These are phyloP conservation scores for Ctenosaura bakeri DNA, from an alignment of 2,797 vertebrate species.

Conservation along the genomic window DNA sequence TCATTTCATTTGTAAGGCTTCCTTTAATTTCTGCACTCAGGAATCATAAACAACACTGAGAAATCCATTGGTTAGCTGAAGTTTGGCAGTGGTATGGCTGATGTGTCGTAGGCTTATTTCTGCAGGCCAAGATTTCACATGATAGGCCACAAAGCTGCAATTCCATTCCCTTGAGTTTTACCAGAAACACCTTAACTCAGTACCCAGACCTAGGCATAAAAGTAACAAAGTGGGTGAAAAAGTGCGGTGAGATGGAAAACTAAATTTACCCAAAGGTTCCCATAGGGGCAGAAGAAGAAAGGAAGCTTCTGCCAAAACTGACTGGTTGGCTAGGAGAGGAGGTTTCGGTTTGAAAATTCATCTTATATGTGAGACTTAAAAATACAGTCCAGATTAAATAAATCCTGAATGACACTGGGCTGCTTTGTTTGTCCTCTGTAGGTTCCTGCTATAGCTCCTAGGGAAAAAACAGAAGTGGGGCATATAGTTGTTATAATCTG, in stretches of 20 bases:
- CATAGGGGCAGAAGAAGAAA: background rate
- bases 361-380: background rate
- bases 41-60: background rate
- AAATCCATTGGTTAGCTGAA: background rate
- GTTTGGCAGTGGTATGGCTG: background rate
- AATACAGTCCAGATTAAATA: background rate
- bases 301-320: background rate
- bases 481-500: background rate
- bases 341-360: background rate
- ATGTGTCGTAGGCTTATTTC: background rate
- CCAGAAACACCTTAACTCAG: background rate
- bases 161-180: background rate
- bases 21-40: background rate
- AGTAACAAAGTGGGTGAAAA: background rate
- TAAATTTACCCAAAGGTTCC: background rate
- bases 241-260: background rate
- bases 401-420: background rate
- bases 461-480: constrained; percentile 1
- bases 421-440: background rate
- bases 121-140: background rate
- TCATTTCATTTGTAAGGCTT: background rate
- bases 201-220: background rate
- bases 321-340: background rate
- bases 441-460: background rate
- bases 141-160: background rate